These are phyloP conservation scores for Apostichopus japonicus DNA, from an alignment of 35 echinoderm and acorn worm species.

Conservation along the genomic window DNA sequence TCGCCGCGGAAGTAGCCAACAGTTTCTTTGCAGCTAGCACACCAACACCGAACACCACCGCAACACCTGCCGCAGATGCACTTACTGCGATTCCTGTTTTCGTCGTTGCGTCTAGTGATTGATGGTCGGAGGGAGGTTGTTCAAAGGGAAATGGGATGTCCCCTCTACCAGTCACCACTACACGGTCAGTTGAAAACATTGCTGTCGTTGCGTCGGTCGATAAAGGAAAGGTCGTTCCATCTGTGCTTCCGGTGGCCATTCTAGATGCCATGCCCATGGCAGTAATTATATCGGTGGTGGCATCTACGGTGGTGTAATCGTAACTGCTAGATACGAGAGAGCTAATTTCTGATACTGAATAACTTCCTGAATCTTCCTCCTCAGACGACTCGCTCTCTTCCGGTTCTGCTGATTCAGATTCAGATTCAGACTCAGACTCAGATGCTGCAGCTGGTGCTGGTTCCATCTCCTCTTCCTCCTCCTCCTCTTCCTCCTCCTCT, in stretches of 20 bases:
- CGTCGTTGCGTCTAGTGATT: background rate
- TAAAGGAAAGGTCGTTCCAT: background rate
- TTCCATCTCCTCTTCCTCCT: background rate
- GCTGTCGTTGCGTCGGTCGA: background rate
- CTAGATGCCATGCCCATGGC: background rate
- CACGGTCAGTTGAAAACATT: background rate
- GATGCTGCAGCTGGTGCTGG: conserved; percentile 4
- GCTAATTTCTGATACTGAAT: background rate
- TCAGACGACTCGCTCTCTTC: background rate
- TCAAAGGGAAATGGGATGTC: background rate
- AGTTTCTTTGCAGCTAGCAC: background rate
- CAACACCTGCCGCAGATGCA: background rate
- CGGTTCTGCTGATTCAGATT: background rate
- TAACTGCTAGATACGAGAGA: background rate
- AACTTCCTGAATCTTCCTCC: background rate
- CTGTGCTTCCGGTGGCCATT: background rate
- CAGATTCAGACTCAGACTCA: background rate
- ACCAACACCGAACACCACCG: background rate
- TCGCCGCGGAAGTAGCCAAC: background rate
- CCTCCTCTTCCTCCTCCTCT: background rate
- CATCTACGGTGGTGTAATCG: background rate
- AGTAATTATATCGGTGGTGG: background rate
- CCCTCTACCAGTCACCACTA: background rate
- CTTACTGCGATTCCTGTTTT: background rate
- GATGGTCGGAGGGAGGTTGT: background rate